phyloP scores from a whole-genome alignment of 1,140 invertebrate species.

The Stenopsyche tienmushanensis region DNA sequence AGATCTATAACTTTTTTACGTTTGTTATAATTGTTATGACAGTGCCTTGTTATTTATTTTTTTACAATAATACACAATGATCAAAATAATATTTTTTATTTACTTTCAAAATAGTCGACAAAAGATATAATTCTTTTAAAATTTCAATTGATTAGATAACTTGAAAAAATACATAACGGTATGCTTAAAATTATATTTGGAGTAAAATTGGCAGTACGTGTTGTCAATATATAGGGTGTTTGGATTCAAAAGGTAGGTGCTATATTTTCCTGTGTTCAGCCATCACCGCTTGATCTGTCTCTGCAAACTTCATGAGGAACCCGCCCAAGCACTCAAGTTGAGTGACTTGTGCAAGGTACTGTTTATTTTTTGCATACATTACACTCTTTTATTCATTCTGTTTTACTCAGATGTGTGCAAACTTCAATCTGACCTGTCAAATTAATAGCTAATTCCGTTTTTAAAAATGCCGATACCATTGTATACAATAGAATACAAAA shows the following conservation, averaged over 20 bases:
- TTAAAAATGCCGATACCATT: too few species aligned
- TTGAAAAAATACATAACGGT: too few species aligned
- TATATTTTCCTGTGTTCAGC: slow-evolving; percentile 37
- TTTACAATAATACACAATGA: slow-evolving; percentile 27
- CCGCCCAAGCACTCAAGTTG: slow-evolving; percentile 61
- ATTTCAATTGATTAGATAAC: too few species aligned
- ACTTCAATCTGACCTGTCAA: too few species aligned
- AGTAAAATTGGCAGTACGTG: too few species aligned
- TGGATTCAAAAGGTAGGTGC: slow-evolving; percentile 47
- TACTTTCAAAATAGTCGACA: slow-evolving; percentile 13
- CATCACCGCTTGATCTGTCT: slow-evolving; percentile 26
- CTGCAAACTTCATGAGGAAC: slow-evolving; percentile 51
- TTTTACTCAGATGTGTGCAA: slow-evolving; percentile 41
- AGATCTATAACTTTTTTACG: slow-evolving; percentile 33
- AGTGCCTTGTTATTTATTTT: slow-evolving; percentile 42
- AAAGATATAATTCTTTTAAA: too few species aligned
- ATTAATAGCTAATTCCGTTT: too few species aligned
- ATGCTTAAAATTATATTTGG: too few species aligned
- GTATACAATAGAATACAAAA: too few species aligned
- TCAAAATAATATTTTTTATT: slow-evolving; percentile 14
- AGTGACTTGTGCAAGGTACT: slow-evolving; percentile 64
- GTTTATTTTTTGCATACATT: slow-evolving; percentile 48
- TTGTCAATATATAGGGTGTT: slow-evolving; percentile 2
- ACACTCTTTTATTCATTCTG: slow-evolving; percentile 42
- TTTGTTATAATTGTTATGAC: slow-evolving; percentile 29